These are phyloP conservation scores for Drosophila birchii DNA, from an alignment of 2,888 invertebrate species.

Conservation along the genomic window DNA sequence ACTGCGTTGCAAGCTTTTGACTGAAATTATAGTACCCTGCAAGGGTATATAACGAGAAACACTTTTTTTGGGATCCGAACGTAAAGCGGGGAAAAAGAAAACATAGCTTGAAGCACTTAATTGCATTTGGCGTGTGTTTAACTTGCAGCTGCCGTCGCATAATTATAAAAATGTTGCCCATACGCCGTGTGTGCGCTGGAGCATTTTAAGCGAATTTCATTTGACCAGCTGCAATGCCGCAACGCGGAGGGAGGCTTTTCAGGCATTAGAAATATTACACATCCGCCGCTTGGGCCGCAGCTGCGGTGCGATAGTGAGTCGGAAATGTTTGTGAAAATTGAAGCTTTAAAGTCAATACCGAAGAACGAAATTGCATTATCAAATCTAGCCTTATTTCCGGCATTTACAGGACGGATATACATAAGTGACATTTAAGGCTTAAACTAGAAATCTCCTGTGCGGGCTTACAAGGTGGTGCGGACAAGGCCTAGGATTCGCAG, in stretches of 20 bases:
- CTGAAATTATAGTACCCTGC: no score
- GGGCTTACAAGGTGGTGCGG: not conserved
- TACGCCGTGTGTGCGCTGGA: constrained; percentile 51
- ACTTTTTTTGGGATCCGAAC: not conserved
- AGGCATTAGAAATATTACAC: constrained; percentile 55
- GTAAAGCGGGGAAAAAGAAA: constrained; percentile 24
- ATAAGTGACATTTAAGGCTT: not conserved
- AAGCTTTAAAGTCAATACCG: constrained; percentile 22
- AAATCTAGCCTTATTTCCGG: constrained; percentile 10
- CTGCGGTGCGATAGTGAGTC: constrained; percentile 15
- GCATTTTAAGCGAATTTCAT: constrained; percentile 47
- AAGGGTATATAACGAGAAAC: no score
- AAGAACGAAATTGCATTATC: constrained; percentile 2
- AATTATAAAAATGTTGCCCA: constrained; percentile 65
- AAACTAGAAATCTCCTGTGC: not conserved
- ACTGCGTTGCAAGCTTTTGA: no score
- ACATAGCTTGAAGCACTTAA: constrained; percentile 53
- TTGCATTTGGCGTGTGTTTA: constrained; percentile 55
- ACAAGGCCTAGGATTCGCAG: not conserved
- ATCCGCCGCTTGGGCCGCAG: constrained; percentile 49
- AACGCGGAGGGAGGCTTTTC: constrained; percentile 23
- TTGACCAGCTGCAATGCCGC: constrained; percentile 23
- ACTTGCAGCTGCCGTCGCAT: constrained; percentile 51
- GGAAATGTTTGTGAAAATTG: constrained; percentile 32
- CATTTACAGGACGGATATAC: not conserved